Evolutionary conservation across 2,113 vertebrate genomes (phyloP).

Genomic region (Psilopsiagon aymara): DNA sequence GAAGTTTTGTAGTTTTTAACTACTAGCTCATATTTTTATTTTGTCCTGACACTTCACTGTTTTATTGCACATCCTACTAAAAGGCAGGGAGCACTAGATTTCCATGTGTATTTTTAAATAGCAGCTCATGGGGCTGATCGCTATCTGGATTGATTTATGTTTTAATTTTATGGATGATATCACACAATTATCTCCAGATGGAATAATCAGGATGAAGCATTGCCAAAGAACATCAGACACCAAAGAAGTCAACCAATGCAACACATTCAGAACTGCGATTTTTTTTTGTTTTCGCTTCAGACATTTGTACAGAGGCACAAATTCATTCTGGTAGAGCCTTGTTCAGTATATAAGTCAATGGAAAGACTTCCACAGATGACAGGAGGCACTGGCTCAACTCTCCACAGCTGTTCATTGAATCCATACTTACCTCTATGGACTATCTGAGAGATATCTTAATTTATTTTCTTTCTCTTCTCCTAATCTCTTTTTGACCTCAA

Average conservation of each 20-base stretch:
- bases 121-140: slow-evolving; percentile 59
- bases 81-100: slow-evolving; percentile 30
- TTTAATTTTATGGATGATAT: slow-evolving; percentile 84
- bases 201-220: slow-evolving; percentile 74
- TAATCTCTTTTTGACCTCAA: background rate
- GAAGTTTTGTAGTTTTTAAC: background rate
- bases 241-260: slow-evolving; percentile 65
- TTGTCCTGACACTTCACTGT: background rate
- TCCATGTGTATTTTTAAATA: slow-evolving; percentile 31
- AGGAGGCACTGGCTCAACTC: background rate
- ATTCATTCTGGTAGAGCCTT: background rate
- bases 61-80: background rate
- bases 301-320: slow-evolving; percentile 50
- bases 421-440: background rate
- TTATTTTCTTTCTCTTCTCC: background rate
- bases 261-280: slow-evolving; percentile 73
- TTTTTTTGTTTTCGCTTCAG: slow-evolving; percentile 77
- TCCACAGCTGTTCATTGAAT: background rate
- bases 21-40: background rate
- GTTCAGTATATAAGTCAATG: background rate
- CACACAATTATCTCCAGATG: slow-evolving; percentile 84
- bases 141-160: slow-evolving; percentile 78
- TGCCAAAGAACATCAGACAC: slow-evolving; percentile 77
- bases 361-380: background rate
- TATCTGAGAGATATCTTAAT: background rate